Evolutionary conservation across 2,888 invertebrate species (phyloP).

Genomic region (Bombylius discolor): DNA sequence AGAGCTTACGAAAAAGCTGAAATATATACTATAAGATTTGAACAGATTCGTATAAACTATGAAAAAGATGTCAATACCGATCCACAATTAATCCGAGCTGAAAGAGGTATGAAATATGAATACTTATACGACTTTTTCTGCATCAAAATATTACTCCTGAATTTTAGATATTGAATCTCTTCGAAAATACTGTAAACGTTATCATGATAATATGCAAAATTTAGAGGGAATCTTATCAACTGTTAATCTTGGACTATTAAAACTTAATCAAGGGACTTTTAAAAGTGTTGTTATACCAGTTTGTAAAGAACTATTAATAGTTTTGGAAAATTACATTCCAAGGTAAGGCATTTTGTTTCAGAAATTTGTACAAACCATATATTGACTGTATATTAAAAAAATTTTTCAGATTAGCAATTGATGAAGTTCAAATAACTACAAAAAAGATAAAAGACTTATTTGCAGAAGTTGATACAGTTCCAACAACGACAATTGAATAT

Average conservation of each 20-base stretch:
- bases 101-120: slow-evolving; percentile 35
- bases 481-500: slow-evolving; percentile 58
- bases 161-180: slow-evolving; percentile 46
- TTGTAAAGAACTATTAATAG: slow-evolving; percentile 52
- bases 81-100: slow-evolving; percentile 46
- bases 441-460: slow-evolving; percentile 41
- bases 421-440: slow-evolving; percentile 39
- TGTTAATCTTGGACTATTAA: slow-evolving; percentile 60
- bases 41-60: slow-evolving; percentile 51
- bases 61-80: slow-evolving; percentile 55
- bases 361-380: neutral
- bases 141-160: neutral
- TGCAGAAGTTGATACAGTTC: slow-evolving; percentile 49
- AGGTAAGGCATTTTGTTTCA: slow-evolving; percentile 37
- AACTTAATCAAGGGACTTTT: slow-evolving; percentile 55
- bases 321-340: slow-evolving; percentile 50
- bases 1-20: slow-evolving; percentile 49
- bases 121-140: neutral
- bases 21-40: slow-evolving; percentile 52
- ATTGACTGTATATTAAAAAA: neutral
- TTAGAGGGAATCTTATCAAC: slow-evolving; percentile 52
- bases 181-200: slow-evolving; percentile 52
- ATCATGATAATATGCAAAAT: slow-evolving; percentile 52
- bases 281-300: slow-evolving; percentile 59
- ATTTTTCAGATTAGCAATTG: slow-evolving; percentile 46